These are phyloP conservation scores for Falcunculus frontatus DNA, from an alignment of 2,113 vertebrate genomes.

Conservation along the genomic window DNA sequence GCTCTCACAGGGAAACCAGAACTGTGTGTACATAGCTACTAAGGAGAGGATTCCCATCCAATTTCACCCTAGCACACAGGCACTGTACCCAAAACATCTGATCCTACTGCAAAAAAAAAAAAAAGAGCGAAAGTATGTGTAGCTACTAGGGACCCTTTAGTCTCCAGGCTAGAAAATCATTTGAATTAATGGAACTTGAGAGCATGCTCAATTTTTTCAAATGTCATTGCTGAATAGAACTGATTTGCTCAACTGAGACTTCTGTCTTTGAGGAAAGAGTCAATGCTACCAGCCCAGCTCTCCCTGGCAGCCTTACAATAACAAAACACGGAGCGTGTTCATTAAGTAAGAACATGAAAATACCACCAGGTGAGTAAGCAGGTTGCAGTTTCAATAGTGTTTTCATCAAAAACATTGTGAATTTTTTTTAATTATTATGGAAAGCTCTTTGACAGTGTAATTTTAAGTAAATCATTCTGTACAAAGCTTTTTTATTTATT, in stretches of 20 bases:
- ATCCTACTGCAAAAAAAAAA: neutral
- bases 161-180: neutral
- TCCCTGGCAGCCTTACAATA: constrained; percentile 7
- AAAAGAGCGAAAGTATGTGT: neutral
- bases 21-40: neutral
- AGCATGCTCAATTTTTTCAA: neutral
- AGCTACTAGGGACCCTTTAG: neutral
- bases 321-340: neutral
- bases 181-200: neutral
- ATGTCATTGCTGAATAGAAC: neutral
- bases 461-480: constrained; percentile 14
- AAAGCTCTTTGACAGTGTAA: constrained; percentile 7
- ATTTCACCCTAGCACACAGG: neutral
- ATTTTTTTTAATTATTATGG: constrained; percentile 6
- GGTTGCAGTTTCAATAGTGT: constrained; percentile 19
- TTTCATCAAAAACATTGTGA: constrained; percentile 17
- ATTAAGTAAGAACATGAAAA: constrained; percentile 1
- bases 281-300: neutral
- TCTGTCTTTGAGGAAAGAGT: neutral
- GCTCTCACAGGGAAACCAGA: neutral
- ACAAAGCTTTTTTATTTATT: constrained; percentile 38
- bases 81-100: neutral
- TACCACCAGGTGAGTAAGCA: constrained; percentile 46
- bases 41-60: neutral
- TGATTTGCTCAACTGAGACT: neutral